These are phyloP conservation scores for Quadriops clusia DNA, from an alignment of 2,888 invertebrate species.

Conservation along the genomic window DNA sequence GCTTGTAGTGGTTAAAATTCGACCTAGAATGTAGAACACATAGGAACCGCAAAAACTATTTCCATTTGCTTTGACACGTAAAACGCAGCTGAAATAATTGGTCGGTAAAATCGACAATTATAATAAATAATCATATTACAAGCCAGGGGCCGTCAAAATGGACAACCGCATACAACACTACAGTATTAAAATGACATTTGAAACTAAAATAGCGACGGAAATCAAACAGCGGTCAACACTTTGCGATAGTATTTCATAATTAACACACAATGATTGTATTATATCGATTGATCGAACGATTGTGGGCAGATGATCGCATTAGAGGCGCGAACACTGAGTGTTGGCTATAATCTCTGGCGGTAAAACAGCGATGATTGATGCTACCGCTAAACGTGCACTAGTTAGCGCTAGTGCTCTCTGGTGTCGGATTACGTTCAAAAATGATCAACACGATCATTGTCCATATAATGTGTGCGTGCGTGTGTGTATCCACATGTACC, in stretches of 20 bases:
- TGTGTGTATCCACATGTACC: constrained; percentile 9
- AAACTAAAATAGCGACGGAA: constrained; percentile 32
- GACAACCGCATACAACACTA: constrained; percentile 25
- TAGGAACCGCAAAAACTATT: no score
- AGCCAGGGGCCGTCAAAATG: constrained; percentile 27
- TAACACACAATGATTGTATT: constrained; percentile 34
- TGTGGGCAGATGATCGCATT: constrained; percentile 23
- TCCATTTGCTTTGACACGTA: no score
- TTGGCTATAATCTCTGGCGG: constrained; percentile 28
- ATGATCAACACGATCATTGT: constrained; percentile 18
- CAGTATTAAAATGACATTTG: constrained; percentile 30
- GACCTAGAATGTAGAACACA: no score
- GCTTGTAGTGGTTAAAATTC: no score
- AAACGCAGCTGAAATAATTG: no score
- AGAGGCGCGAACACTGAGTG: constrained; percentile 21
- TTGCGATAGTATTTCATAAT: constrained; percentile 34
- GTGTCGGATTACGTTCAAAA: constrained; percentile 19
- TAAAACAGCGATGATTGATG: constrained; percentile 32
- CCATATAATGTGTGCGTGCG: constrained; percentile 11
- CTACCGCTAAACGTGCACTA: constrained; percentile 26
- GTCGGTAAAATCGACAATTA: constrained; percentile 29
- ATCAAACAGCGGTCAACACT: constrained; percentile 34
- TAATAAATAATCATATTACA: constrained; percentile 30
- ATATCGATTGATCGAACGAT: constrained; percentile 31
- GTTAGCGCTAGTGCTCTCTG: constrained; percentile 20